Conservation (phyloP, 1,140 invertebrate genomes). For the Bombus haemorrhoidalis region DNA sequence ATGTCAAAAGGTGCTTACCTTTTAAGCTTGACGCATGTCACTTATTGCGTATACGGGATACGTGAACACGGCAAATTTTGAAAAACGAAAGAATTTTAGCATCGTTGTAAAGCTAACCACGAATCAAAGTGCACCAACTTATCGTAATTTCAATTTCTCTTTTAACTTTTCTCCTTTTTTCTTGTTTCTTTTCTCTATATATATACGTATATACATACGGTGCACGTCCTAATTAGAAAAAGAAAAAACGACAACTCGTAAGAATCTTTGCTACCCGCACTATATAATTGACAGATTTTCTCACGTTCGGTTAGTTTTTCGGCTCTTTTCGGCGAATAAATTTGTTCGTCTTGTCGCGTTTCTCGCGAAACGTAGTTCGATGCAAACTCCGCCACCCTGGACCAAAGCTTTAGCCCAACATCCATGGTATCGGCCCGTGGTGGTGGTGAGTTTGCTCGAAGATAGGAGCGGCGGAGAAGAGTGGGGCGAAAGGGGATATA, state of each 20-base stretch:
- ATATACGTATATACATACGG: not conserved
- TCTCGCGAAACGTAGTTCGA: not conserved
- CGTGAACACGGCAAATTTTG: not conserved
- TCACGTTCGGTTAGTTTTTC: not conserved
- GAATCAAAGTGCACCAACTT: not conserved
- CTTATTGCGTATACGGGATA: not conserved
- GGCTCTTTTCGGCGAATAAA: not conserved
- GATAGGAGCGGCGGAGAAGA: not conserved
- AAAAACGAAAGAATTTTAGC: not conserved
- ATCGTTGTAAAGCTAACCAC: not conserved
- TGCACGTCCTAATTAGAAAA: not conserved
- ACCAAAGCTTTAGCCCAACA: constrained; percentile 12
- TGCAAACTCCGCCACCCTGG: not conserved
- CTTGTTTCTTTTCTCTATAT: not conserved
- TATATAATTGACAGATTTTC: not conserved
- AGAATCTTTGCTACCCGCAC: not conserved
- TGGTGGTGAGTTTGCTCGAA: constrained; percentile 22
- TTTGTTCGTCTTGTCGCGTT: not conserved
- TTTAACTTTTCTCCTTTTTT: not conserved
- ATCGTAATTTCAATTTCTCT: not conserved
- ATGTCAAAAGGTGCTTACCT: constrained; percentile 22
- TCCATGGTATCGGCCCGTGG: constrained; percentile 16
- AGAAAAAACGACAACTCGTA: not conserved
- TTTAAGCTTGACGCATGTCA: not conserved
- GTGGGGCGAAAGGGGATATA: not conserved